Percentiles rank a stretch among this genome's conserved stretches.
Evolutionary conservation across 2,797 vertebrate species (phyloP).

Genomic region (Phyllotis vaccarum): DNA sequence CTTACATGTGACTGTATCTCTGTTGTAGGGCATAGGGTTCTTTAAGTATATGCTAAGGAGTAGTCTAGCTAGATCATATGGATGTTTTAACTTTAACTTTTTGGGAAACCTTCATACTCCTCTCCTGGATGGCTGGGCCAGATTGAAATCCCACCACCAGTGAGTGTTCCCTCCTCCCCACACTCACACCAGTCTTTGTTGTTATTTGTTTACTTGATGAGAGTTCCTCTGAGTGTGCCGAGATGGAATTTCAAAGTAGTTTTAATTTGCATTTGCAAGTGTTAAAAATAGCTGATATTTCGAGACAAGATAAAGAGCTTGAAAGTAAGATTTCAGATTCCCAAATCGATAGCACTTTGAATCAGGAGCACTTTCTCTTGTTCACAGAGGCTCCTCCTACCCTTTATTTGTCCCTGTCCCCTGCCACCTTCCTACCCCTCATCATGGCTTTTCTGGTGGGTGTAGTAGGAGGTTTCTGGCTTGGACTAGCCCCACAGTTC

Average conservation of each 20-base stretch:
- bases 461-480: too few relatives aligned
- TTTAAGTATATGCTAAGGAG: background rate
- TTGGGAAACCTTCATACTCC: background rate
- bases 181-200: background rate
- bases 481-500: too few relatives aligned
- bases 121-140: accelerated
- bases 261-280: background rate
- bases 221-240: background rate
- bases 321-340: background rate
- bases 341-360: background rate
- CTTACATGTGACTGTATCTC: background rate
- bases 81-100: background rate
- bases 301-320: background rate
- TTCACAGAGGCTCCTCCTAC: too few relatives aligned
- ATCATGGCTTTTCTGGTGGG: background rate
- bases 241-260: background rate
- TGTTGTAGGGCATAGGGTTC: background rate
- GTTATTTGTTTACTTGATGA: background rate
- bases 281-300: background rate
- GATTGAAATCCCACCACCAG: background rate
- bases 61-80: background rate
- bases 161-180: background rate
- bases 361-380: background rate
- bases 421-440: accelerated
- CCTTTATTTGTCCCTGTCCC: too few relatives aligned